Percentiles rank a stretch among this genome's conserved stretches.
These are phyloP conservation scores for Apomyelois bistriatella DNA, from an alignment of 2,888 invertebrate species.

Conservation along the genomic window DNA sequence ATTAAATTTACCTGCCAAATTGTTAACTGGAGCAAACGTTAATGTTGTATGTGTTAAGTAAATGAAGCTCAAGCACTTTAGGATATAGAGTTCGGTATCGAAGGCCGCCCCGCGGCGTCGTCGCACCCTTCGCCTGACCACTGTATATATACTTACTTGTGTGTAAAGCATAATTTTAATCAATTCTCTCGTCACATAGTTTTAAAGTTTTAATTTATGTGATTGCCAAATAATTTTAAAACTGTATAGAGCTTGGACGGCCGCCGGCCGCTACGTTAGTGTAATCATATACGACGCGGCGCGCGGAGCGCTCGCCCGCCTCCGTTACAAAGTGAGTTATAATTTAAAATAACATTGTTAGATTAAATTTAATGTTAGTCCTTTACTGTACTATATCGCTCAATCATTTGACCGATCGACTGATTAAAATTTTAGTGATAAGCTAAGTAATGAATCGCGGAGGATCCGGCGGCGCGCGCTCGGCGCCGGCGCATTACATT, in stretches of 20 bases:
- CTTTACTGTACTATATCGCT: slow-evolving; percentile 80
- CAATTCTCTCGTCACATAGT: slow-evolving; percentile 78
- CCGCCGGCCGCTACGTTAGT: slow-evolving; percentile 51
- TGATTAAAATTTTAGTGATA: slow-evolving; percentile 80
- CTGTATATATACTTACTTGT: slow-evolving; percentile 73
- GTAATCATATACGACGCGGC: slow-evolving; percentile 39
- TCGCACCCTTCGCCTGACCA: slow-evolving; percentile 32
- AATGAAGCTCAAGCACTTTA: slow-evolving; percentile 72
- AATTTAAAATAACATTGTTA: slow-evolving; percentile 79
- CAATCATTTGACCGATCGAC: slow-evolving; percentile 80
- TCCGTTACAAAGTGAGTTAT: slow-evolving; percentile 71
- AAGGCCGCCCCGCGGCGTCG: slow-evolving; percentile 40
- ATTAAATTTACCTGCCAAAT: slow-evolving; percentile 76
- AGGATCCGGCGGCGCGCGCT: slow-evolving; percentile 28
- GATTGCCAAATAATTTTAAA: slow-evolving; percentile 78
- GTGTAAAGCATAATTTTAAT: slow-evolving; percentile 79
- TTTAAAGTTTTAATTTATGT: slow-evolving; percentile 78
- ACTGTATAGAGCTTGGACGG: slow-evolving; percentile 66
- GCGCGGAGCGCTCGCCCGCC: slow-evolving; percentile 48
- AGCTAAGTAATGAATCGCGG: slow-evolving; percentile 71
- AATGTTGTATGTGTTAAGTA: slow-evolving; percentile 65
- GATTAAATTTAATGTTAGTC: slow-evolving; percentile 80
- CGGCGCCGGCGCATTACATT: slow-evolving; percentile 33
- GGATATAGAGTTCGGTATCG: slow-evolving; percentile 52
- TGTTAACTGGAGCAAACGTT: slow-evolving; percentile 67